Conservation (phyloP, 2,113 vertebrate species). For the Cyprinodon brontotheroides region DNA sequence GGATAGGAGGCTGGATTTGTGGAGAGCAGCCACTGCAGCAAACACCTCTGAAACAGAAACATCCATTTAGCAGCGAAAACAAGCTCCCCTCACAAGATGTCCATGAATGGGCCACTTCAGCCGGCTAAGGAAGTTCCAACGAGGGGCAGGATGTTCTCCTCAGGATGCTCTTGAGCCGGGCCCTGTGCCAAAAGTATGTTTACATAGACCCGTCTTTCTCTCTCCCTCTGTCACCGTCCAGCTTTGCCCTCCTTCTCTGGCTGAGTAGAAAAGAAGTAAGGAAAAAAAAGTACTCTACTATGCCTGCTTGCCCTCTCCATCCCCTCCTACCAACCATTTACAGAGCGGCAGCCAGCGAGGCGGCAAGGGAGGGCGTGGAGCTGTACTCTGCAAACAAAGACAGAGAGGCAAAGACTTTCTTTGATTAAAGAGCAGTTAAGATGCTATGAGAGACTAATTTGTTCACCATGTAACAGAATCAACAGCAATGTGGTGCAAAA, state of each 20-base stretch:
- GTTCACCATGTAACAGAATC: constrained; percentile 54
- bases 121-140: constrained; percentile 63
- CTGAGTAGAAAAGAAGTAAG: constrained; percentile 7
- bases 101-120: constrained; percentile 76
- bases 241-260: constrained; percentile 52
- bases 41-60: constrained; percentile 75
- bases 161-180: constrained; percentile 71
- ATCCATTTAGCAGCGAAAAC: constrained; percentile 73
- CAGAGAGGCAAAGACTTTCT: constrained; percentile 41
- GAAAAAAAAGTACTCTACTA: background rate
- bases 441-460: constrained; percentile 60
- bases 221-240: constrained; percentile 52
- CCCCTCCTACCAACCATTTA: constrained; percentile 35
- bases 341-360: constrained; percentile 55
- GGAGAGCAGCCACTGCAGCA: constrained; percentile 61
- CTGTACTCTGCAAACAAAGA: constrained; percentile 55
- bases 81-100: constrained; percentile 65
- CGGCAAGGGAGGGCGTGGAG: constrained; percentile 50
- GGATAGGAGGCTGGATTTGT: constrained; percentile 2
- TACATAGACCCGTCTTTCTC: constrained; percentile 60
- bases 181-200: constrained; percentile 56
- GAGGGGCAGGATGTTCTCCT: constrained; percentile 77
- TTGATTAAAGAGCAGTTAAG: constrained; percentile 63
- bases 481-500: constrained; percentile 50
- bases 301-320: constrained; percentile 12